Conservation (phyloP, 2,888 invertebrate species). For the Epinotia nisella region DNA sequence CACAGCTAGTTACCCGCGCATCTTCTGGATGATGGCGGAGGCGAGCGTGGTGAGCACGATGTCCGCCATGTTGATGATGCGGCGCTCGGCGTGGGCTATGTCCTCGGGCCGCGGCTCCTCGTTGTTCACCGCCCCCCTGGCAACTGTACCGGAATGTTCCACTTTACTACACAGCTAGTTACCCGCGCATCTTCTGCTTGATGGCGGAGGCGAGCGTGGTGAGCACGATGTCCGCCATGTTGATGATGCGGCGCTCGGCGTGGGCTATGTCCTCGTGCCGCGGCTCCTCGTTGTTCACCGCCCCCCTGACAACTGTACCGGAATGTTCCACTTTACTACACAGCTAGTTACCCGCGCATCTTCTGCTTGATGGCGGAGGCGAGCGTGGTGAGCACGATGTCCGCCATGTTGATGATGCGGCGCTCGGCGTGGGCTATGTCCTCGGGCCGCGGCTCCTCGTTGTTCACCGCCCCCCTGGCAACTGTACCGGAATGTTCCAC, state of each 20-base stretch:
- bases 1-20: slow-evolving; percentile 64
- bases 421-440: slow-evolving; percentile 64
- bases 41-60: slow-evolving; percentile 89
- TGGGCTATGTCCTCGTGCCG: slow-evolving; percentile 62
- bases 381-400: slow-evolving; percentile 89
- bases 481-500: slow-evolving; percentile 29
- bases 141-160: slow-evolving; percentile 34
- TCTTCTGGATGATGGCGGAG: slow-evolving; percentile 78
- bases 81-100: slow-evolving; percentile 62
- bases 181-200: slow-evolving; percentile 73
- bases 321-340: background rate
- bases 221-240: slow-evolving; percentile 88
- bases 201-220: slow-evolving; percentile 87
- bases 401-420: slow-evolving; percentile 83
- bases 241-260: slow-evolving; percentile 74
- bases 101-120: slow-evolving; percentile 62
- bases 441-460: slow-evolving; percentile 60
- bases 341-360: slow-evolving; percentile 67
- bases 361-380: slow-evolving; percentile 82
- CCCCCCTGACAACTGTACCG: slow-evolving; percentile 46
- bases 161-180: slow-evolving; percentile 46
- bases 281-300: slow-evolving; percentile 51
- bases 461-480: slow-evolving; percentile 47
- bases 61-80: slow-evolving; percentile 85
- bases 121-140: slow-evolving; percentile 46